phyloP scores from a whole-genome alignment of 2,113 vertebrate species.

The Xenus cinereus region DNA sequence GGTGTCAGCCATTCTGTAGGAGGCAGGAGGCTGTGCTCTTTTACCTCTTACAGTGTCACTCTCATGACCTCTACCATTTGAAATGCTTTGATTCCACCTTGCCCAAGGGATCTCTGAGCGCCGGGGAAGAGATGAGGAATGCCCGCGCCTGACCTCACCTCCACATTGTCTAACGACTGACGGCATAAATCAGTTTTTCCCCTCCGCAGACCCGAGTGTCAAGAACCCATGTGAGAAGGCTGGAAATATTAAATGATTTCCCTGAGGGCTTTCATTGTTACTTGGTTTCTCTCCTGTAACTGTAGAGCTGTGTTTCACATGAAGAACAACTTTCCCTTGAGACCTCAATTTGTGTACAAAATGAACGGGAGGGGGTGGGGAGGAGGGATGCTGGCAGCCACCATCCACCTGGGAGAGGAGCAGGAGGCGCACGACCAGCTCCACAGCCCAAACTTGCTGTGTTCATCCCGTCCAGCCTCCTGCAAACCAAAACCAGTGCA shows the following conservation, averaged over 20 bases:
- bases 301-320: slow-evolving; percentile 22
- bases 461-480: fast-evolving
- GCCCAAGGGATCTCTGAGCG: slow-evolving; percentile 66
- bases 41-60: slow-evolving; percentile 52
- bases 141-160: slow-evolving; percentile 72
- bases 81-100: slow-evolving; percentile 71
- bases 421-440: background rate
- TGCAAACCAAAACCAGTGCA: background rate
- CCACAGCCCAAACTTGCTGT: background rate
- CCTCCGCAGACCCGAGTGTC: slow-evolving; percentile 41
- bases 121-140: slow-evolving; percentile 65
- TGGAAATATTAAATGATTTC: slow-evolving; percentile 68
- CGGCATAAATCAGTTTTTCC: slow-evolving; percentile 70
- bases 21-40: slow-evolving; percentile 62
- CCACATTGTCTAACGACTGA: slow-evolving; percentile 55
- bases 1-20: slow-evolving; percentile 25
- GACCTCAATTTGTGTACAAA: slow-evolving; percentile 31
- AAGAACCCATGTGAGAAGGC: slow-evolving; percentile 59
- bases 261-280: slow-evolving; percentile 55
- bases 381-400: background rate
- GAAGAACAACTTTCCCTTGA: slow-evolving; percentile 24
- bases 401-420: background rate
- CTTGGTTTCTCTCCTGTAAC: slow-evolving; percentile 55
- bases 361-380: background rate
- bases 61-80: slow-evolving; percentile 70